Evolutionary conservation across 1,140 invertebrate species (phyloP).

Genomic region (Lepidurus arcticus): DNA sequence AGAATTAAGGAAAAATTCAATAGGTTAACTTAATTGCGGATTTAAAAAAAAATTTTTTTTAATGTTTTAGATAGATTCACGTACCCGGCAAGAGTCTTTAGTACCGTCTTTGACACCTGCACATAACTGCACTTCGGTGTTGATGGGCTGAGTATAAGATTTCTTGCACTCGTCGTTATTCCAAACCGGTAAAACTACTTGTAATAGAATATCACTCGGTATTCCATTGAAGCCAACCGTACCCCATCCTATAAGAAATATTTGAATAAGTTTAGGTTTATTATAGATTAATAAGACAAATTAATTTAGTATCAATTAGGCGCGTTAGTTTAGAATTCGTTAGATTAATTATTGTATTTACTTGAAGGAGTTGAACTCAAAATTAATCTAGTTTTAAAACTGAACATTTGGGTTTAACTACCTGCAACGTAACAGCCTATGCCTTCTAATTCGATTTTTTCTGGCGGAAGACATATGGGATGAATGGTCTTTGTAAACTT

Average conservation of each 20-base stretch:
- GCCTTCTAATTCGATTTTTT: constrained; percentile 33
- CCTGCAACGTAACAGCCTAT: constrained; percentile 36
- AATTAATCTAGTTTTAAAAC: neutral
- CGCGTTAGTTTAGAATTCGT: neutral
- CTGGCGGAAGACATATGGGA: constrained; percentile 47
- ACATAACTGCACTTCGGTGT: constrained; percentile 41
- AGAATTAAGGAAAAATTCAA: neutral
- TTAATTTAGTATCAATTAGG: neutral
- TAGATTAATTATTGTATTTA: neutral
- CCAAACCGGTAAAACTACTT: constrained; percentile 56
- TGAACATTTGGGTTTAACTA: constrained; percentile 47
- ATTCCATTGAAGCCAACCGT: constrained; percentile 50
- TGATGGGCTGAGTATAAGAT: constrained; percentile 30
- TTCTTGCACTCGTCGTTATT: constrained; percentile 48
- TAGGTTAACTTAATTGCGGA: too few species aligned
- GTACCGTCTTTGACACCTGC: constrained; percentile 43
- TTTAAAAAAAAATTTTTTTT: too few species aligned
- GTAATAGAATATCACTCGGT: constrained; percentile 51
- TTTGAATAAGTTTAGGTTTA: neutral
- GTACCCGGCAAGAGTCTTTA: constrained; percentile 45
- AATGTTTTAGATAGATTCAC: neutral
- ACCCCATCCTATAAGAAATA: constrained; percentile 56
- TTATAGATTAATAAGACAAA: neutral
- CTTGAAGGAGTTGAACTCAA: neutral
- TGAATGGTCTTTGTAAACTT: constrained; percentile 39